Percentiles rank a stretch among this genome's conserved stretches.
Conservation (phyloP, 2,888 invertebrate species). For the Hemicrepidius hirtus region DNA sequence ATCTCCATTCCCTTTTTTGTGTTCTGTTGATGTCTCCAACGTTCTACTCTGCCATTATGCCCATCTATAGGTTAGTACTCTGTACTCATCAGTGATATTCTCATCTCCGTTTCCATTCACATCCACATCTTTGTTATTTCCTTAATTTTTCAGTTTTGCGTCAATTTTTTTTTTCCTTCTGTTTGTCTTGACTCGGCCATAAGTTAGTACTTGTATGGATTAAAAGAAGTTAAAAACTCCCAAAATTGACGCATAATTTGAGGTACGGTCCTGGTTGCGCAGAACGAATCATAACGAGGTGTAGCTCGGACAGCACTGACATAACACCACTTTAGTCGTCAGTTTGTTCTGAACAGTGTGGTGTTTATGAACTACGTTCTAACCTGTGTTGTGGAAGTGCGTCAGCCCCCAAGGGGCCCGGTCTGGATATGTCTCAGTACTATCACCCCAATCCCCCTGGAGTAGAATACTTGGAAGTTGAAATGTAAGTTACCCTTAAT, state of each 20-base stretch:
- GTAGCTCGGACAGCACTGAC: conserved; percentile 24
- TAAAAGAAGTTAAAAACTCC: not conserved
- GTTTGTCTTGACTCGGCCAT: too few species aligned
- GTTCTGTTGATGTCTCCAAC: too few species aligned
- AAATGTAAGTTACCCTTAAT: conserved; percentile 61
- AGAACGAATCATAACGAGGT: not conserved
- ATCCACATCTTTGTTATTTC: too few species aligned
- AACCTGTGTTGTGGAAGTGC: conserved; percentile 62
- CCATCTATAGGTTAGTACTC: too few species aligned
- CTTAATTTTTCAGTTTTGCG: too few species aligned
- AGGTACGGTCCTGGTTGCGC: conserved; percentile 25
- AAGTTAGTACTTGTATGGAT: too few species aligned
- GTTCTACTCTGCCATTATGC: too few species aligned
- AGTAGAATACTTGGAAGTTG: conserved; percentile 58
- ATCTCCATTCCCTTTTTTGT: too few species aligned
- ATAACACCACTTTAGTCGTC: conserved; percentile 18
- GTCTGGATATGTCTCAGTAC: conserved; percentile 67
- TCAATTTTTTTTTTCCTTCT: too few species aligned
- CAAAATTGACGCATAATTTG: not conserved
- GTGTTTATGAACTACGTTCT: conserved; percentile 17
- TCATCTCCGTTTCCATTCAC: too few species aligned
- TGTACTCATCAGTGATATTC: too few species aligned
- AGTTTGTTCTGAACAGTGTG: conserved; percentile 17
- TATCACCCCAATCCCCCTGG: conserved; percentile 57
- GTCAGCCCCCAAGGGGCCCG: conserved; percentile 64